phyloP scores from a whole-genome alignment of 2,113 vertebrate species.

The Eudyptes chrysolophus region DNA sequence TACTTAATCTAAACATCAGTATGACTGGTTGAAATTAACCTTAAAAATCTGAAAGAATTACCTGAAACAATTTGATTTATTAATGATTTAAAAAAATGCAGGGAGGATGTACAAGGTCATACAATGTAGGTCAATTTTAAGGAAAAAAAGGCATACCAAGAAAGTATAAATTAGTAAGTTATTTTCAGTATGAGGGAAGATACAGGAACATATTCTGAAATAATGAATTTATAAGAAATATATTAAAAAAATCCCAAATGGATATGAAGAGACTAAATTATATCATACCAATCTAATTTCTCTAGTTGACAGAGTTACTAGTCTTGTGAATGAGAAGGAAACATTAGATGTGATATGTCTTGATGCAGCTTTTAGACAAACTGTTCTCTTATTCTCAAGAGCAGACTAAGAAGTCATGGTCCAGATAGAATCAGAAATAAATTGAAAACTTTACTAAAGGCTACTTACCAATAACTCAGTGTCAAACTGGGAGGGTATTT shows the following conservation, averaged over 20 bases:
- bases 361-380: background rate
- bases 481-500: background rate
- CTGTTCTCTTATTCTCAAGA: background rate
- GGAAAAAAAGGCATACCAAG: background rate
- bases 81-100: background rate
- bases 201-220: background rate
- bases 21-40: background rate
- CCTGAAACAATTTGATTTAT: background rate
- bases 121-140: background rate
- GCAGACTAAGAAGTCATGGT: background rate
- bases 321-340: background rate
- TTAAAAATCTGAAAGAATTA: background rate
- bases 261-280: background rate
- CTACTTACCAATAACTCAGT: background rate
- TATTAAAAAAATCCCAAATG: background rate
- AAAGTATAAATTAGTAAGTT: background rate
- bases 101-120: background rate
- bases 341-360: background rate
- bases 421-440: background rate
- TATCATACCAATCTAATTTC: background rate
- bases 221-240: background rate
- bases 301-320: background rate
- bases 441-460: background rate
- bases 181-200: background rate
- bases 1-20: background rate